Evolutionary conservation across 2,888 invertebrate species (phyloP), one percentile per base, ranked within the genome.

Genomic region (Deilephila porcellus): DNA sequence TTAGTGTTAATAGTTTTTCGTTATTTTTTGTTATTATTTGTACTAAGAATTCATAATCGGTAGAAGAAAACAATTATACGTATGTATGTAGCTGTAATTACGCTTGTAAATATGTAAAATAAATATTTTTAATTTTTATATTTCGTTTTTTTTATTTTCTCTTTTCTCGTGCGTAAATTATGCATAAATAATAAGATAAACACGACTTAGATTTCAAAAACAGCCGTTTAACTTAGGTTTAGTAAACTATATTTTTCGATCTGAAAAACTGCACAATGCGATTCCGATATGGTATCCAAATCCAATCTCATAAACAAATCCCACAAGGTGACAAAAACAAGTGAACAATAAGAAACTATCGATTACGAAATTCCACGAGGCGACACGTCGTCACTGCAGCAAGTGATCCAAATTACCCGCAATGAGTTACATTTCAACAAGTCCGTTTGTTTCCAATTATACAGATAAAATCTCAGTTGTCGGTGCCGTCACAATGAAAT

Each of bases 71-170:
- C 25, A 62, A 81, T 81, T 78, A n/a, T n/a, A 72, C 32, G 79
- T 82, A 80, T 81, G 78, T 81, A 83, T 78, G 72, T 85, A 85
- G 88, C 86, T 89, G 85, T 90, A 90, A 88, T 85, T 85, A 88
- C 85, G 89, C 90, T 93, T 93, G 93, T 93, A 93, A 92, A 93
- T 93, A 93, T 93, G 93, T 93, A 91, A 89, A 91, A 91, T 93
- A 92, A 91, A 92, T 81, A 78, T 83, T 74, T 74, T 75, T 73
- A 77, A 76, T 76, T 60, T 72, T 64, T 70, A 71, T 73, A 64
- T 77, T 76, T 74, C 60, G 76, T 74, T 74, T 5, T 70, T 59
- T 52, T 64, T 45, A 25, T 25, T 25, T 25, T 0, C 25, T 45
- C 19, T 70, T 67, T 62, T 70, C 14, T 14, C 3, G 11, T 59